A percentile compares a stretch with the other conserved stretches of the same genome.
These are phyloP conservation scores for Gephyroberyx darwinii DNA, from an alignment of 2,797 vertebrate species.

Conservation along the genomic window DNA sequence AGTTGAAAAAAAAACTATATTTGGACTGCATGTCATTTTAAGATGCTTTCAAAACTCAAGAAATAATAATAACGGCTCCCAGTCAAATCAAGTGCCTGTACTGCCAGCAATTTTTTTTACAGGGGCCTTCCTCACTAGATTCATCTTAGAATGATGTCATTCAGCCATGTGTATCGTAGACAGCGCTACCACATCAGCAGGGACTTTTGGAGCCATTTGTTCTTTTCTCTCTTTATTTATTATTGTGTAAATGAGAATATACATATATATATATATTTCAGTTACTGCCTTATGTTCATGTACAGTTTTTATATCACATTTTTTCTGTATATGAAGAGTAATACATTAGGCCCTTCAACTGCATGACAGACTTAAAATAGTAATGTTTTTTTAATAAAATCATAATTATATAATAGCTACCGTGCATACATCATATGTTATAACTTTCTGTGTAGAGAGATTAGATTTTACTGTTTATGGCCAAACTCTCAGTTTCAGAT, in stretches of 20 bases:
- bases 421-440: slow-evolving; percentile 27
- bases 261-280: slow-evolving; percentile 23
- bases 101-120: slow-evolving; percentile 47
- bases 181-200: slow-evolving; percentile 53
- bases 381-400: slow-evolving; percentile 24
- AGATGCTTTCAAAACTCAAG: background rate
- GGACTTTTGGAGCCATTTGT: slow-evolving; percentile 58
- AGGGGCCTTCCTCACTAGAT: slow-evolving; percentile 52
- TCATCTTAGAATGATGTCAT: slow-evolving; percentile 61
- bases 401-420: slow-evolving; percentile 25
- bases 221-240: slow-evolving; percentile 67
- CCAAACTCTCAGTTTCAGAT: slow-evolving; percentile 32
- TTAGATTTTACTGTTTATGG: slow-evolving; percentile 20
- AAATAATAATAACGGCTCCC: slow-evolving; percentile 33
- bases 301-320: slow-evolving; percentile 58
- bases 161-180: slow-evolving; percentile 62
- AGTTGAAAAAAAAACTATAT: background rate
- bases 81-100: slow-evolving; percentile 70
- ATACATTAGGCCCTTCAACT: slow-evolving; percentile 55
- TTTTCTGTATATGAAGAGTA: slow-evolving; percentile 35
- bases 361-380: slow-evolving; percentile 47
- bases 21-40: slow-evolving; percentile 5
- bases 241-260: slow-evolving; percentile 47
- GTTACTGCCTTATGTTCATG: slow-evolving; percentile 42
- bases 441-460: slow-evolving; percentile 29